A percentile compares a stretch with the other conserved stretches of the same genome.
These are phyloP conservation scores for Gadus chalcogrammus DNA, from an alignment of 2,113 vertebrate genomes.

Conservation along the genomic window DNA sequence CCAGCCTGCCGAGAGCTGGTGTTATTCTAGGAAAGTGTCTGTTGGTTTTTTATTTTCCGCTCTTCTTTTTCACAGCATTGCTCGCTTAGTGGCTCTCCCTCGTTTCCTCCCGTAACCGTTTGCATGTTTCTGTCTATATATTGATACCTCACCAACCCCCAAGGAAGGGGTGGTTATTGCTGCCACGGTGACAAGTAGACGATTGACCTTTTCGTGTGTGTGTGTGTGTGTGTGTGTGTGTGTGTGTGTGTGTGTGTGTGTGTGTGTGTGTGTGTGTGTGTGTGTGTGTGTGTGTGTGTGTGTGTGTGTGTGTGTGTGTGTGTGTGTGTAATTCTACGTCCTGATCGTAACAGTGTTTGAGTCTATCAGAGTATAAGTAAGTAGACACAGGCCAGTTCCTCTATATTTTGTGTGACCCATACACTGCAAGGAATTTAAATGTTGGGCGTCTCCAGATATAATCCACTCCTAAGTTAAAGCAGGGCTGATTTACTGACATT, in stretches of 20 bases:
- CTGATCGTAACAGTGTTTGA: not conserved
- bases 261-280: conserved; percentile 7
- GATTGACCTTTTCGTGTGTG: conserved; percentile 45
- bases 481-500: conserved; percentile 49
- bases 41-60: conserved; percentile 44
- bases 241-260: not conserved
- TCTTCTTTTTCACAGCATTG: conserved; percentile 24
- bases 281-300: conserved; percentile 13
- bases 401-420: not conserved
- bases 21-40: conserved; percentile 65
- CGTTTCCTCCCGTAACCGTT: conserved; percentile 13
- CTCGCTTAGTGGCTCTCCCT: conserved; percentile 25
- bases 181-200: conserved; percentile 48
- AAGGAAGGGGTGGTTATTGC: conserved; percentile 52
- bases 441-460: conserved; percentile 42
- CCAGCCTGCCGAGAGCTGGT: conserved; percentile 56
- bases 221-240: not conserved
- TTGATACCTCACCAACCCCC: conserved; percentile 52
- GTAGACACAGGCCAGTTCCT: too few species aligned
- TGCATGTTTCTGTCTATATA: conserved; percentile 23
- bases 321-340: not conserved
- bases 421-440: conserved; percentile 24
- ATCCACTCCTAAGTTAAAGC: conserved; percentile 50
- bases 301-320: conserved; percentile 12
- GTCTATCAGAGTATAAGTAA: too few species aligned